Evolutionary conservation across 1,140 invertebrate genomes (phyloP), one percentile per base, ranked within the genome.

Genomic region (Aphaenogaster ashmeadi): DNA sequence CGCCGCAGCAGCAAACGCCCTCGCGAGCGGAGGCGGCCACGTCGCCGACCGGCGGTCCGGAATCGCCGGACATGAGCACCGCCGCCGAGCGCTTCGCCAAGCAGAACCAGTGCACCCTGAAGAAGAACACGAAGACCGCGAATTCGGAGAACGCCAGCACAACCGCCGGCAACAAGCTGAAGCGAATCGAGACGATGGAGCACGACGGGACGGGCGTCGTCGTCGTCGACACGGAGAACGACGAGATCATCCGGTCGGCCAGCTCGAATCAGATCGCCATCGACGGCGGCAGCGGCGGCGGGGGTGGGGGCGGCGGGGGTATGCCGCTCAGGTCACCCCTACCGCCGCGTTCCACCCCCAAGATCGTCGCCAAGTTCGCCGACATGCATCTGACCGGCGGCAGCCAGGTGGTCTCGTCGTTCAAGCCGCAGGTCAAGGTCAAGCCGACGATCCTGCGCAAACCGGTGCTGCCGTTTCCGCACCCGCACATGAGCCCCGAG

Each of bases 61-160:
- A 97, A 54, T 97, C 96, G 44, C 97, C 97, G 0, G 97, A 97
- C 79, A 97, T 97, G 96, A 97, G 97, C 52, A 97, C 97, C 2
- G 97, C 97, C 0, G 97, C 97, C 0, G 97, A 98, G 92, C 95
- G 97, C 11, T 98, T 98, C 91, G 97, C 97, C 9, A 97, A 97
- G 91, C 97, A 97, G 78, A 98, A 98, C 92, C 98, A 98, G 94
- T 97, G 97, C 87, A 98, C 98, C 0, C 94, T 98, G 64, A 98
- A 98, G 93, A 98, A 98, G 91, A 98, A 97, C 85, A 97, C 96
- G 0, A 97, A 97, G 81, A 94, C 93, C 0, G 64, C 13, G 21
- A 93, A 87, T 72, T 60, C 72, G 44, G 88, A 90, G 13, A 52
- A 52, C 13, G 66, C 87, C 21, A 18, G 4, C 13, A 1, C 18